These are phyloP conservation scores for Apodemus speciosus DNA, from an alignment of 2,113 vertebrate species.

Conservation along the genomic window DNA sequence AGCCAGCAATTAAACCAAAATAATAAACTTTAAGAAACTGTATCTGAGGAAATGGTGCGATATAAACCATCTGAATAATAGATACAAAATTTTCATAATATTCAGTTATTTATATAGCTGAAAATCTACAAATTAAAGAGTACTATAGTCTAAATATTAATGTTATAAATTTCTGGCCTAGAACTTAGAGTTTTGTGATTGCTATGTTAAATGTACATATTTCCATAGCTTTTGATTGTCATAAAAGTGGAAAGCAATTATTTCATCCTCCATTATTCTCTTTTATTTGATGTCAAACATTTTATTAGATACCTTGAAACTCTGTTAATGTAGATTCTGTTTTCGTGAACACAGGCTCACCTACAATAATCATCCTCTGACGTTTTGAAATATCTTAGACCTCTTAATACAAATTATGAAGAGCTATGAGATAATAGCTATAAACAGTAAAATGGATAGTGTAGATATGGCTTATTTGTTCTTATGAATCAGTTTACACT, in stretches of 20 bases:
- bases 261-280: not conserved
- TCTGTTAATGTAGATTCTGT: not conserved
- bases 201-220: not conserved
- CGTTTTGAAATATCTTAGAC: not conserved
- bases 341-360: not conserved
- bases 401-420: not conserved
- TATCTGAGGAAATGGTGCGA: not conserved
- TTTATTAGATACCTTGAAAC: not conserved
- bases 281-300: not conserved
- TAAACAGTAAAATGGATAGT: not conserved
- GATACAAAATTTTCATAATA: not conserved
- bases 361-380: not conserved
- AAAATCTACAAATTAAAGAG: not conserved
- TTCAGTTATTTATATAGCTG: not conserved
- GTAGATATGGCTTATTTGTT: not conserved
- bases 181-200: not conserved
- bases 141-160: conserved; percentile 5
- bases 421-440: not conserved
- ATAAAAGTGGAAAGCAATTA: not conserved
- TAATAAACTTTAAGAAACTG: not conserved
- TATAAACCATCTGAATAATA: not conserved
- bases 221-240: conserved; percentile 8
- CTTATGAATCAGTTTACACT: not conserved
- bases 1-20: conserved; percentile 6
- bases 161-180: not conserved